Evolutionary conservation across 2,113 vertebrate genomes (phyloP), one percentile per base, ranked within the genome.

Genomic region (Picathartes gymnocephalus): DNA sequence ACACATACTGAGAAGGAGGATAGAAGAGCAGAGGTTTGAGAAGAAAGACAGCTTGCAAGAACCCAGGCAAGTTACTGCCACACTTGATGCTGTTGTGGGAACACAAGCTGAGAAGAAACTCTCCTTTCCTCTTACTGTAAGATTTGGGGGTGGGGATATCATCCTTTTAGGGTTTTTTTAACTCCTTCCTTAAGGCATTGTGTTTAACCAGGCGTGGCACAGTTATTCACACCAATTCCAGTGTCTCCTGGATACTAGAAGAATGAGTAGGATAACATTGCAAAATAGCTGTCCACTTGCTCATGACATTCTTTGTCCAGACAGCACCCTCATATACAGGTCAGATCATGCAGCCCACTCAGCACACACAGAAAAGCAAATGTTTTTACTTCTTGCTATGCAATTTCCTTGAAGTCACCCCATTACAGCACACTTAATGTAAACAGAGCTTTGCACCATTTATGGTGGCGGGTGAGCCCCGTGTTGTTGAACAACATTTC

Each of bases 201-300:
- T 73, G 80, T 95, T 96, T 69, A 91, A 27, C 72, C 25, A 77
- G 44, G 37, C 86, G 88, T 0, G 4, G 72, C 76, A 85, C 60
- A 79, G 87, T 87, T 83, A 93, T 35, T 40, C 19, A 1, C 64
- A 91, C 50, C 86, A 58, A 77, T 71, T 79, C 89, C 94, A 74
- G 33, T 84, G 93, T 87, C 95, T 94, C 88, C 70, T 78, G 84
- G 81, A 97, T 94, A 96, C 95, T 91, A 56, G 45, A 90, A 97
- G 84, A 97, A 97, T 91, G 94, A 89, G 93, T 61, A 96, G 94
- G 95, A 68, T 80, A 96, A 96, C 91, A 86, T 15, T 94, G 96
- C 93, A 96, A 86, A 97, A 97, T 94, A 96, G 91, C 80, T 79
- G 84, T 89, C 94, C 74, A 51, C 83, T 84, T 95, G 93, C 82